A percentile compares a stretch with the other conserved stretches of the same genome.
Conservation (phyloP, 2,888 invertebrate genomes). For the Dicyrtoma fusca region DNA sequence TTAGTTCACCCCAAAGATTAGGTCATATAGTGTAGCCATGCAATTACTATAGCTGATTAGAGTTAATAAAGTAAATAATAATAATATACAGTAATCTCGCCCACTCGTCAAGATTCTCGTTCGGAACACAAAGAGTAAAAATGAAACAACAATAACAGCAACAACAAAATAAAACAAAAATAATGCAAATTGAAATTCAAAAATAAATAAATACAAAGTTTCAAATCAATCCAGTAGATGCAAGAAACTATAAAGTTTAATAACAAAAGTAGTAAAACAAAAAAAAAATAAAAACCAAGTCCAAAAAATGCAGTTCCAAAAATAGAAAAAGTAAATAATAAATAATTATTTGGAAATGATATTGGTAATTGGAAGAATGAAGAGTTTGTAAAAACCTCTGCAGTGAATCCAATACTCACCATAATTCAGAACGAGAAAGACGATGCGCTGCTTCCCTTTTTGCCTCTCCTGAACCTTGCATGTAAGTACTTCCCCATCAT, state of each 20-base stretch:
- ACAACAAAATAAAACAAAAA: neutral
- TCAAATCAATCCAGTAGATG: too few relatives aligned
- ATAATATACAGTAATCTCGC: constrained; percentile 12
- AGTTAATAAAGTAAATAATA: too few relatives aligned
- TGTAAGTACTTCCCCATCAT: constrained; percentile 11
- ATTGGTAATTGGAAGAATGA: neutral
- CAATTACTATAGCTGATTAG: too few relatives aligned
- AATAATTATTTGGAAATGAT: neutral
- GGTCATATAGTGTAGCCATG: too few relatives aligned
- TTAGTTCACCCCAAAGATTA: too few relatives aligned
- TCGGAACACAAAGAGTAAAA: constrained; percentile 5
- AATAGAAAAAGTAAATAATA: too few relatives aligned
- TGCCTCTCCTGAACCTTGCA: neutral
- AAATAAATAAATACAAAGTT: too few relatives aligned
- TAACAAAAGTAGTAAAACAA: neutral
- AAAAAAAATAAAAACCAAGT: neutral
- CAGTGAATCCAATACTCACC: constrained; percentile 17
- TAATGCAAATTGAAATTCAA: too few relatives aligned
- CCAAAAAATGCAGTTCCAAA: too few relatives aligned
- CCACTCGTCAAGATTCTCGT: constrained; percentile 23
- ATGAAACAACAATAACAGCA: neutral
- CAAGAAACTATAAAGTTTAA: neutral
- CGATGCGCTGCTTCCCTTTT: constrained; percentile 21
- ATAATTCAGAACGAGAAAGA: constrained; percentile 34
- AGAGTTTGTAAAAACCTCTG: constrained; percentile 13